Evolutionary conservation across 1,140 invertebrate species (phyloP).

Genomic region (Tribolium castaneum): DNA sequence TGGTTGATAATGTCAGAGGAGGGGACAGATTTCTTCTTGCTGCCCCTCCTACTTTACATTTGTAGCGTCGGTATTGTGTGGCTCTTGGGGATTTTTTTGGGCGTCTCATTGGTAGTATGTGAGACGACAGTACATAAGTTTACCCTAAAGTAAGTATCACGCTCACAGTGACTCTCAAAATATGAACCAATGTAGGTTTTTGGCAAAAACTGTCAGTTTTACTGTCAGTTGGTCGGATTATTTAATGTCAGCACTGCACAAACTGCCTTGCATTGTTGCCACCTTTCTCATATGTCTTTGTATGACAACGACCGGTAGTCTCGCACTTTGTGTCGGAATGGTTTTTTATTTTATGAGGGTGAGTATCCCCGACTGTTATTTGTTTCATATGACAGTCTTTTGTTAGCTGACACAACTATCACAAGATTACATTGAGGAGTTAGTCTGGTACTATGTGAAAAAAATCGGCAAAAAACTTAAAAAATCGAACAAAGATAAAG

Average conservation of each 20-base stretch:
- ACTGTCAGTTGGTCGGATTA: slow-evolving; percentile 68
- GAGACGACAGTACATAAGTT: slow-evolving; percentile 71
- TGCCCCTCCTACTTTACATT: slow-evolving; percentile 64
- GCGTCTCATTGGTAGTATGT: slow-evolving; percentile 67
- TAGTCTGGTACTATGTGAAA: slow-evolving; percentile 68
- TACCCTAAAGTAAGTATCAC: slow-evolving; percentile 65
- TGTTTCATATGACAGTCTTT: neutral
- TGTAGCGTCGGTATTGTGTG: slow-evolving; percentile 66
- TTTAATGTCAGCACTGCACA: slow-evolving; percentile 67
- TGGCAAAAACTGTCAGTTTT: slow-evolving; percentile 67
- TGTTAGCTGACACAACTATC: slow-evolving; percentile 76
- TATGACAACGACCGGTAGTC: slow-evolving; percentile 68
- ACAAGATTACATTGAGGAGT: slow-evolving; percentile 79
- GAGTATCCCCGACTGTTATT: slow-evolving; percentile 38
- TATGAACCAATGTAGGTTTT: slow-evolving; percentile 62
- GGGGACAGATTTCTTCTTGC: slow-evolving; percentile 58
- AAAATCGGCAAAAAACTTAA: slow-evolving; percentile 63
- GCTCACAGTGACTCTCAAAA: neutral
- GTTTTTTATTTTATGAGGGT: slow-evolving; percentile 71
- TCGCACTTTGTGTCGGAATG: slow-evolving; percentile 66
- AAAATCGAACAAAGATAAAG: slow-evolving; percentile 5
- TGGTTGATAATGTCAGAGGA: slow-evolving; percentile 54
- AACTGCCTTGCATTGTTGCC: slow-evolving; percentile 66
- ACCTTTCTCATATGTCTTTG: slow-evolving; percentile 65
- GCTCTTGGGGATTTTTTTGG: slow-evolving; percentile 64